These are phyloP conservation scores for Agonopterix subpropinquella DNA, from an alignment of 2,888 invertebrate species.

Conservation along the genomic window DNA sequence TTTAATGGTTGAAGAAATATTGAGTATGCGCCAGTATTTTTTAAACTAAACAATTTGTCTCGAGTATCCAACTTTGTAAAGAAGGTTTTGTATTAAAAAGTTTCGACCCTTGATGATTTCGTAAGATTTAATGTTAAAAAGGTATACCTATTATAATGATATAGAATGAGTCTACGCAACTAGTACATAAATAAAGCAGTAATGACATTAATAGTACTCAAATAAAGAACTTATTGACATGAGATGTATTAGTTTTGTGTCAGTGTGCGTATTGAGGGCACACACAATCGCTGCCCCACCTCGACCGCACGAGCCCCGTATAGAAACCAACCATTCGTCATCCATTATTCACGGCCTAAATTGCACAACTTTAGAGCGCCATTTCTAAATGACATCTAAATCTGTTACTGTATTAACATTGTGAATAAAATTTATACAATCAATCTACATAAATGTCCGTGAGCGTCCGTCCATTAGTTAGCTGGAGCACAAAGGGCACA, in stretches of 20 bases:
- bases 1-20: constrained; percentile 6
- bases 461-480: constrained; percentile 76
- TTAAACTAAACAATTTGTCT: background rate
- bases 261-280: constrained; percentile 35
- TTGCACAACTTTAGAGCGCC: constrained; percentile 75
- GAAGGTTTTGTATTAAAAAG: no score
- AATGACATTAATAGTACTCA: background rate
- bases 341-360: constrained; percentile 75
- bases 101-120: no score
- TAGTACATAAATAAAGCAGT: background rate
- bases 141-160: no score
- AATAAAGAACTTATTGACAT: constrained; percentile 19
- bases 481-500: constrained; percentile 73
- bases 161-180: no score
- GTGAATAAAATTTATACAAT: constrained; percentile 76
- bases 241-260: constrained; percentile 14
- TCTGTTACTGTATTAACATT: constrained; percentile 76
- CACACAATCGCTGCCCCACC: constrained; percentile 57
- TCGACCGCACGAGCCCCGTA: constrained; percentile 52
- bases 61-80: background rate
- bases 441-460: constrained; percentile 76
- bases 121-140: no score
- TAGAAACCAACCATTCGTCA: constrained; percentile 69
- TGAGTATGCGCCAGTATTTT: background rate
- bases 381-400: constrained; percentile 77